phyloP scores from a whole-genome alignment of 2,113 vertebrate genomes.

The Malurus elegans region DNA sequence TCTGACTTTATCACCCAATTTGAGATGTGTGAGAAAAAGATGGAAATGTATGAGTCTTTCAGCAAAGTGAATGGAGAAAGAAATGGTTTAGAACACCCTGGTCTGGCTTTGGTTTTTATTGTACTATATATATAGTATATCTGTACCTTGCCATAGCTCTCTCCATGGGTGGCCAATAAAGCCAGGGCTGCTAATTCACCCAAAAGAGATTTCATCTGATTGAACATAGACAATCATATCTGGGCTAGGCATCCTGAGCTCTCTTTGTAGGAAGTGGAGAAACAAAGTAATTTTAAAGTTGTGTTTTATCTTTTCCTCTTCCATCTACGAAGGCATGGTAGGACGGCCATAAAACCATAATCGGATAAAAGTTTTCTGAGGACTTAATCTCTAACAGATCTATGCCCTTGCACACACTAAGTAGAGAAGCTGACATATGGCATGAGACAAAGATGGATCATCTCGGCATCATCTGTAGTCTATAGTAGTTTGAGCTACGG shows the following conservation, averaged over 20 bases:
- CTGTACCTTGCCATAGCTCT: not conserved
- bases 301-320: not conserved
- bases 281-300: not conserved
- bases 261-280: not conserved
- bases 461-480: not conserved
- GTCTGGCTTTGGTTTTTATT: not conserved
- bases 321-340: not conserved
- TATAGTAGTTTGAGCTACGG: not conserved
- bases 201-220: not conserved
- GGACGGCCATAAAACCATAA: not conserved
- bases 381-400: constrained; percentile 12
- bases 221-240: not conserved
- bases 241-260: not conserved
- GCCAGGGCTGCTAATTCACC: not conserved
- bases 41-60: not conserved
- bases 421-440: not conserved
- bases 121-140: not conserved
- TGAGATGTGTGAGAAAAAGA: not conserved
- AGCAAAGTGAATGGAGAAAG: not conserved
- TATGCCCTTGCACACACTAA: not conserved
- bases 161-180: not conserved
- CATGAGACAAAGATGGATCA: not conserved
- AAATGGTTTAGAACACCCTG: not conserved
- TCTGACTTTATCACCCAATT: not conserved
- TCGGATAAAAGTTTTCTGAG: not conserved